A percentile compares a stretch with the other conserved stretches of the same genome.
phyloP scores from a whole-genome alignment of 2,797 vertebrate genomes.

The Pangasius krempfi region DNA sequence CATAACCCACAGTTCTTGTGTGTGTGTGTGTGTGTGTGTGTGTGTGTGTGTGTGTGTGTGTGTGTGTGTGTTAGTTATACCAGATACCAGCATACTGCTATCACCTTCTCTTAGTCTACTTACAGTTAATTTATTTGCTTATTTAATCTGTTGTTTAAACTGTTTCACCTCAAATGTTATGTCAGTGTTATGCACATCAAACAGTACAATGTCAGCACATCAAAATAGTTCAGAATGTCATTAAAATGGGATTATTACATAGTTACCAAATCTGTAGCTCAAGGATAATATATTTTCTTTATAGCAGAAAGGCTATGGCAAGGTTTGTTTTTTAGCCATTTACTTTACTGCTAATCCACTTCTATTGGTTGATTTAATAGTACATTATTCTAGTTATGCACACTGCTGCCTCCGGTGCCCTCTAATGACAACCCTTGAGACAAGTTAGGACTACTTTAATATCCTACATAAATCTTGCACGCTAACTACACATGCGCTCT shows the following conservation, averaged over 20 bases:
- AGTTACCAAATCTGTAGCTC: background rate
- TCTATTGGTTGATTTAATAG: conserved; percentile 49
- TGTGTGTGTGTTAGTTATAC: background rate
- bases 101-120: background rate
- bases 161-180: background rate
- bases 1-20: background rate
- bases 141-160: background rate
- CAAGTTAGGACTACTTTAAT: conserved; percentile 40
- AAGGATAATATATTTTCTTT: background rate
- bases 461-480: conserved; percentile 35
- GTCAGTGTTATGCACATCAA: background rate
- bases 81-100: background rate
- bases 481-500: conserved; percentile 11
- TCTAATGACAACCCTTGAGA: conserved; percentile 53
- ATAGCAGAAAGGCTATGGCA: background rate
- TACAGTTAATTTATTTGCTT: background rate
- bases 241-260: background rate
- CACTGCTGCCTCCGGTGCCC: conserved; percentile 28
- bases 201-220: background rate
- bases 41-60: background rate
- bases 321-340: background rate
- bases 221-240: background rate
- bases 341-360: conserved; percentile 26
- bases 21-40: background rate
- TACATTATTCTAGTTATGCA: conserved; percentile 16